Evolutionary conservation across 2,113 vertebrate species (phyloP), one percentile per base, ranked within the genome.

Genomic region (Lota lota): DNA sequence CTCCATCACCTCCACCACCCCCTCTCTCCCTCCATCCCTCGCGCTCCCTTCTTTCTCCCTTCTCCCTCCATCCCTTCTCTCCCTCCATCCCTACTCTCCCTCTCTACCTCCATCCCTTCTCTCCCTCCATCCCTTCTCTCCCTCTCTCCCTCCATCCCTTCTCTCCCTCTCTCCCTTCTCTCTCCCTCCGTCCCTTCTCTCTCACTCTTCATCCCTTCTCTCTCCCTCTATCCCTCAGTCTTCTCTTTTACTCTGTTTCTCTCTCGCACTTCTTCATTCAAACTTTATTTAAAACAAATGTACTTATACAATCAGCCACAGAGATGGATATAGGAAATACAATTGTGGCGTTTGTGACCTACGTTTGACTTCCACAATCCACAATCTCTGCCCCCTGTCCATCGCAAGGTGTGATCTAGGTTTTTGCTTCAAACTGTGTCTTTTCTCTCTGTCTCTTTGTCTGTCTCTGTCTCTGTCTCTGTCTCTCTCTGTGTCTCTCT

Each of bases 11-110:
- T 61, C 67, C 66, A 73, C 75, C 79, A 77, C 75, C 40, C 7
- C 69, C 64, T 79, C 79, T 79, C 75, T 76, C 74, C 70, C 61
- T 80, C 69, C 58, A 75, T 64, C 65, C 2, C 33, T 53, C 24
- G 76, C 66, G 61, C 61, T 68, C 50, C 69, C 64, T 50, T 71
- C 59, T 21, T 63, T 56, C 66, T 12, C 5, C 11, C n/a, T 21
- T 58, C 33, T n/a, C 28, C 56, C n/a, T 10, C 2, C 22, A 14
- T 28, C 22, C 51, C 36, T 19, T 18, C n/a, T 54, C 36, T 19
- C 33, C 57, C 24, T 28, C 24, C 24, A 5, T 28, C 5, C 3
- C 24, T 28, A 4, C 24, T 28, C 24, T 28, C 24, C 5, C 1
- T 4, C 24, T 28, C 28, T 51, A n/a, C n/a, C 24, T 28, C 5